phyloP scores from a whole-genome alignment of 2,888 invertebrate genomes.

The Zele albiditarsus region DNA sequence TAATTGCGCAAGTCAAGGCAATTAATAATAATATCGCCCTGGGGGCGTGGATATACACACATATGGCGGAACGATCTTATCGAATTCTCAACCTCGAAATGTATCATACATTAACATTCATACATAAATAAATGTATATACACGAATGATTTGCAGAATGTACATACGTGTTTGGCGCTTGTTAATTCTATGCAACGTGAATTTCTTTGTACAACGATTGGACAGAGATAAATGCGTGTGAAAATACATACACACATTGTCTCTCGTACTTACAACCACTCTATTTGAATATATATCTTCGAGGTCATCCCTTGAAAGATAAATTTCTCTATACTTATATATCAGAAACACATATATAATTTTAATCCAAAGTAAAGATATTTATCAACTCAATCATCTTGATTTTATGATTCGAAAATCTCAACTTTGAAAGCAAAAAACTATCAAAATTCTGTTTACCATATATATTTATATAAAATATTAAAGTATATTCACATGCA shows the following conservation, averaged over 20 bases:
- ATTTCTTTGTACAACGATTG: not conserved
- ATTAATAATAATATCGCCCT: slow-evolving; percentile 32
- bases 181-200: slow-evolving; percentile 2
- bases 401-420: not conserved
- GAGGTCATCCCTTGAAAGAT: not conserved
- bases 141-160: slow-evolving; percentile 20
- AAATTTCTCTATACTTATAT: not conserved
- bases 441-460: not conserved
- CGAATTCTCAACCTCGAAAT: slow-evolving; percentile 19
- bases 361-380: not conserved
- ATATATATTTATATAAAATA: not conserved
- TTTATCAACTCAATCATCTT: not conserved
- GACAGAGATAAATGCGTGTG: not conserved
- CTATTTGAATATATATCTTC: not conserved
- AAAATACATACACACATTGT: not conserved
- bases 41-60: slow-evolving; percentile 24
- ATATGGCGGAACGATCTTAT: slow-evolving; percentile 11
- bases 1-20: slow-evolving; percentile 29
- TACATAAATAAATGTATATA: not conserved
- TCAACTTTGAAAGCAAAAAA: not conserved
- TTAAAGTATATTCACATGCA: not conserved
- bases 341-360: not conserved
- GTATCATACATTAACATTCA: not conserved
- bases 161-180: not conserved
- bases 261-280: not conserved